Evolutionary conservation across 2,888 invertebrate genomes (phyloP).

Genomic region (Phalera bucephala): DNA sequence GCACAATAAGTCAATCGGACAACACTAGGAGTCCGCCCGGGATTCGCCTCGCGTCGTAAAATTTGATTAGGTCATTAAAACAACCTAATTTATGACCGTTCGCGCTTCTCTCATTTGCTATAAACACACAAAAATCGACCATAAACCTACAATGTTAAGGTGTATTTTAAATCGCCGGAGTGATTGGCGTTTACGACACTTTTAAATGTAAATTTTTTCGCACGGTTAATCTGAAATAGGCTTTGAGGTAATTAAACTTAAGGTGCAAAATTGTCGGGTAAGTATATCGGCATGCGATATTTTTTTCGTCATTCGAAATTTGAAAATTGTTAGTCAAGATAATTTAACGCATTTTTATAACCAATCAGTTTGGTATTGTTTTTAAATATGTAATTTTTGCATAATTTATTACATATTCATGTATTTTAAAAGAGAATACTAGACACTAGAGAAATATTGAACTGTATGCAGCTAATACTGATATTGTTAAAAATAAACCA

Average conservation of each 20-base stretch:
- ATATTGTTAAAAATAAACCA: too few relatives aligned
- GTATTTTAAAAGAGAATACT: too few relatives aligned
- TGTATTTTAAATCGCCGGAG: slow-evolving; percentile 35
- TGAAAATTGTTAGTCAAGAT: slow-evolving; percentile 17
- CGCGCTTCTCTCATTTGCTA: slow-evolving; percentile 69
- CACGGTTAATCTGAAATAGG: slow-evolving; percentile 72
- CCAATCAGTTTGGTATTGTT: too few relatives aligned
- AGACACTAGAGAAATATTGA: too few relatives aligned
- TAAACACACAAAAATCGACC: slow-evolving; percentile 62
- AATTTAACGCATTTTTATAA: not conserved
- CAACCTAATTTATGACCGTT: slow-evolving; percentile 79
- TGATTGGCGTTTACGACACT: slow-evolving; percentile 53
- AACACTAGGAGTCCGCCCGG: slow-evolving; percentile 78
- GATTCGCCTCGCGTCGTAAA: slow-evolving; percentile 82
- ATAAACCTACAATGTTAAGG: slow-evolving; percentile 49
- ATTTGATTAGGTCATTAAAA: slow-evolving; percentile 83
- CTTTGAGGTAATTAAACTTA: slow-evolving; percentile 62
- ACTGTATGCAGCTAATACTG: too few relatives aligned
- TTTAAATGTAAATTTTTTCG: slow-evolving; percentile 34
- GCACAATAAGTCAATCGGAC: slow-evolving; percentile 78
- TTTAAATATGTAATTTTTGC: too few relatives aligned
- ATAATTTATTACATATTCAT: not conserved
- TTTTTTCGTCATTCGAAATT: slow-evolving; percentile 10
- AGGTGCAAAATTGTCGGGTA: slow-evolving; percentile 41
- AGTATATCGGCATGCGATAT: slow-evolving; percentile 27